Conservation (phyloP, 2,888 invertebrate species). For the Polydesmus complanatus region DNA sequence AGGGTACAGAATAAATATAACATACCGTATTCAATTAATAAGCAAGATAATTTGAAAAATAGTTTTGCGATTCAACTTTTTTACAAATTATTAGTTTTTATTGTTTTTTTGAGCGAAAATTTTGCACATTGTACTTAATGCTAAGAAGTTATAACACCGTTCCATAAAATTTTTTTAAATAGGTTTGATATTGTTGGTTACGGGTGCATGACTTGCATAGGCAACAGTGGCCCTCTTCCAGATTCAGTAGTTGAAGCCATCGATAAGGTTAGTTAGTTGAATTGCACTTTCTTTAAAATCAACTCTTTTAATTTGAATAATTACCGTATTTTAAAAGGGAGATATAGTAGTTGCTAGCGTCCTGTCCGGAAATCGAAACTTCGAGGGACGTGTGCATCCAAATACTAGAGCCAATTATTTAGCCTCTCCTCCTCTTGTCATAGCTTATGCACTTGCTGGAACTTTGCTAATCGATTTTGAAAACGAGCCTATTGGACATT, state of each 20-base stretch:
- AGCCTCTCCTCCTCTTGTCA: constrained; percentile 91
- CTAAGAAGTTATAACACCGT: too few species aligned
- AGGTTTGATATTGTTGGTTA: constrained; percentile 90
- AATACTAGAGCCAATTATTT: constrained; percentile 93
- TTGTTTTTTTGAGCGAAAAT: too few species aligned
- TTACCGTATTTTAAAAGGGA: constrained; percentile 42
- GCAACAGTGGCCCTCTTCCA: constrained; percentile 89
- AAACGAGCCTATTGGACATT: constrained; percentile 59
- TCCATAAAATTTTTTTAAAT: constrained; percentile 14
- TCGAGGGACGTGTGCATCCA: constrained; percentile 95
- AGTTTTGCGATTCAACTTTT: too few species aligned
- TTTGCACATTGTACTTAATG: too few species aligned
- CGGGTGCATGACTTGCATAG: constrained; percentile 99
- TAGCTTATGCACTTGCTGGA: constrained; percentile 94
- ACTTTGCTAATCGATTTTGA: constrained; percentile 91
- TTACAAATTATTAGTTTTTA: not conserved
- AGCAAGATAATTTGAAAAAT: too few species aligned
- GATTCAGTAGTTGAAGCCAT: constrained; percentile 83
- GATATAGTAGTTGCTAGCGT: constrained; percentile 91
- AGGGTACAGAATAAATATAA: too few species aligned
- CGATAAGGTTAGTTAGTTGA: constrained; percentile 53
- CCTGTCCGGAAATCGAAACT: constrained; percentile 92
- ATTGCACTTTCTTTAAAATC: not conserved
- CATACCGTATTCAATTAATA: too few species aligned
- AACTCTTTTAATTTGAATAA: not conserved